A percentile compares a stretch with the other conserved stretches of the same genome.
phyloP scores from a whole-genome alignment of 2,797 vertebrate genomes.

The Hoplostethus atlanticus region DNA sequence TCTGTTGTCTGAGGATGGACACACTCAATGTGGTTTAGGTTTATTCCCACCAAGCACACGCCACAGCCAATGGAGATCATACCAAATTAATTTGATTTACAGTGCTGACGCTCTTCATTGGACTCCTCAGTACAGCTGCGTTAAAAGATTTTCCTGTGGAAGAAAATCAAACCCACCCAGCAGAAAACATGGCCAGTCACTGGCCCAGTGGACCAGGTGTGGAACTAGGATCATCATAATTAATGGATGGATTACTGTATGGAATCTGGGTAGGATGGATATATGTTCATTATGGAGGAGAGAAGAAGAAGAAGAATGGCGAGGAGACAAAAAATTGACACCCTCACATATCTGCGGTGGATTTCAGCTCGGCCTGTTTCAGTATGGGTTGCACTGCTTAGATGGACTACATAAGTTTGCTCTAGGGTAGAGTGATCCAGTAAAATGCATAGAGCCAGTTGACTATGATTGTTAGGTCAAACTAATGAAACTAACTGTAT shows the following conservation, averaged over 20 bases:
- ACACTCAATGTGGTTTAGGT: background rate
- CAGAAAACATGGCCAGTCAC: background rate
- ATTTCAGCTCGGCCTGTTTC: background rate
- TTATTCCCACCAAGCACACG: conserved; percentile 20
- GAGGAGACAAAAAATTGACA: background rate
- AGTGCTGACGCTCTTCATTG: background rate
- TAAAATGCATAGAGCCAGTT: conserved; percentile 24
- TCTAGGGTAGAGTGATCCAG: conserved; percentile 26
- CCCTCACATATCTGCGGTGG: background rate
- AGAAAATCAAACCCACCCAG: background rate
- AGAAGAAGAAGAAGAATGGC: background rate
- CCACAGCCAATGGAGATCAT: conserved; percentile 9
- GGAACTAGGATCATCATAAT: background rate
- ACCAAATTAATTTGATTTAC: conserved; percentile 16
- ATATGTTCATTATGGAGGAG: conserved; percentile 10
- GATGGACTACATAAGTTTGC: background rate
- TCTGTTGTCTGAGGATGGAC: conserved; percentile 45
- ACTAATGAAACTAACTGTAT: conserved; percentile 33
- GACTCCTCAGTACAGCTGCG: background rate
- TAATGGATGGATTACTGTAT: background rate
- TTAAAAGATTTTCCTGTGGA: background rate
- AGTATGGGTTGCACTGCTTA: background rate
- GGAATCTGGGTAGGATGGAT: no score
- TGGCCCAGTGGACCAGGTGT: background rate
- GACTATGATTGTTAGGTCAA: conserved; percentile 1